Base-by-base conservation (phyloP, 2,888 invertebrate genomes). In the Psylliodes chrysocephalus region DNA sequence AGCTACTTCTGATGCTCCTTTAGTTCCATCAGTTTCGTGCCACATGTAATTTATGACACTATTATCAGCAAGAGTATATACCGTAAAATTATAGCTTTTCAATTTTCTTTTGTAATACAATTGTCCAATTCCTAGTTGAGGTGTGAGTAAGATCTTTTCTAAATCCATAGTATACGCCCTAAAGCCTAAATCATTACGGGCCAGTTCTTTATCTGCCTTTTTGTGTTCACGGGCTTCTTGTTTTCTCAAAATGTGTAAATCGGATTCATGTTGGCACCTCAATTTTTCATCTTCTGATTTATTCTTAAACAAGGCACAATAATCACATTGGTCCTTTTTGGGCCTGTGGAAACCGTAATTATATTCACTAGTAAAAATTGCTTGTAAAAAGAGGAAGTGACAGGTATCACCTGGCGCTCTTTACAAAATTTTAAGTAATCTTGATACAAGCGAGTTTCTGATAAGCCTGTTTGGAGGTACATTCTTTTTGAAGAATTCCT, bases 241-340 rank as follows among this genome's bases (percentile, higher is more conserved):
- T 28, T 28, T 28, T 28, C 28, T 28, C 8, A 28, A 28, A 28
- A 28, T 28, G 8, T 28, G 28, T 28, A 28, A 28, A 4, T 28
- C 28, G 8, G 8, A 28, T 6, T 28, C 28, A 28, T 42, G 3
- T 42, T 15, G 42, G 14, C 42, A 12, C 42, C 14, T 42, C 6
- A 42, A 14, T 42, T 42, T 42, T 12, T 42, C 42, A n/a, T 42
- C 14, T 14, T 42, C 42, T 42, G 15, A 42, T 42, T 15, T 42
- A 42, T 51, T n/a, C 35, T 46, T 28, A 17, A 18, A 56, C 53
- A 59, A 10, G 17, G 63, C 44, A 47, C 59, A 59, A 63, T 53
- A 59, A 51, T 44, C 46, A 33, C 44, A 59, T 56, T 35, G 57
- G 19, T 61, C 46, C 33, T 53, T 61, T 46, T 54, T 54, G 17